Evolutionary conservation across 2,113 vertebrate genomes (phyloP).

Genomic region (Thamnaconus septentrionalis): DNA sequence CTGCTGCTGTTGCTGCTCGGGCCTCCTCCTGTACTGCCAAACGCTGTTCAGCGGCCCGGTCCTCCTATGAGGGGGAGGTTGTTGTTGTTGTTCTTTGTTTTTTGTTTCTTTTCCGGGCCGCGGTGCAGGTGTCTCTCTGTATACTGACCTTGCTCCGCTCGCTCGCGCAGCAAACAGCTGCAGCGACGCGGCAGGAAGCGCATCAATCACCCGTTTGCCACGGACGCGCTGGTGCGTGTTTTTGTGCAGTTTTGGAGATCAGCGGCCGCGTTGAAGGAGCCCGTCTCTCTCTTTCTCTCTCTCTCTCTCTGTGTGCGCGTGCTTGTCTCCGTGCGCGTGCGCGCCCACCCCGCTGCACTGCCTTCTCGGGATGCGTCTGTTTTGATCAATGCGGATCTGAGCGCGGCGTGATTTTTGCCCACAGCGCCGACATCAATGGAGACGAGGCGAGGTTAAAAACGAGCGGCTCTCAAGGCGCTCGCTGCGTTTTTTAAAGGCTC

Average conservation of each 20-base stretch:
- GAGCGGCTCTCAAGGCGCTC: conserved; percentile 40
- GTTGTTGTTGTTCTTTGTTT: neutral
- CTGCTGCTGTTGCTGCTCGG: too few species aligned
- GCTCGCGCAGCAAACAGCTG: too few species aligned
- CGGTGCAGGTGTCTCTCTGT: too few species aligned
- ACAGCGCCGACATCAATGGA: conserved; percentile 58
- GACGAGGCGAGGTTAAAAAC: conserved; percentile 55
- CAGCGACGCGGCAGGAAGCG: too few species aligned
- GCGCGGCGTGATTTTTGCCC: conserved; percentile 50
- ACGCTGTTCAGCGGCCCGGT: neutral
- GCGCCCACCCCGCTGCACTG: conserved; percentile 21
- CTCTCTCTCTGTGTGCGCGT: neutral
- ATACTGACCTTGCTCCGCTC: too few species aligned
- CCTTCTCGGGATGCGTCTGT: conserved; percentile 44
- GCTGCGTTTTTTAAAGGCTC: conserved; percentile 37
- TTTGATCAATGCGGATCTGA: conserved; percentile 64
- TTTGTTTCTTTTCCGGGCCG: too few species aligned
- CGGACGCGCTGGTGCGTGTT: conserved; percentile 3
- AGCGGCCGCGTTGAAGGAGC: conserved; percentile 8
- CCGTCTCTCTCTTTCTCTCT: neutral
- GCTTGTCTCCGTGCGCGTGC: neutral
- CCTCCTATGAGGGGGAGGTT: neutral
- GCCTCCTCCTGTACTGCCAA: too few species aligned
- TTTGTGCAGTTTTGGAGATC: conserved; percentile 8
- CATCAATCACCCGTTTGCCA: neutral